Percentiles rank a stretch among this genome's conserved stretches.
phyloP scores from a whole-genome alignment of 2,797 vertebrate species.

The Leptoclinus maculatus region DNA sequence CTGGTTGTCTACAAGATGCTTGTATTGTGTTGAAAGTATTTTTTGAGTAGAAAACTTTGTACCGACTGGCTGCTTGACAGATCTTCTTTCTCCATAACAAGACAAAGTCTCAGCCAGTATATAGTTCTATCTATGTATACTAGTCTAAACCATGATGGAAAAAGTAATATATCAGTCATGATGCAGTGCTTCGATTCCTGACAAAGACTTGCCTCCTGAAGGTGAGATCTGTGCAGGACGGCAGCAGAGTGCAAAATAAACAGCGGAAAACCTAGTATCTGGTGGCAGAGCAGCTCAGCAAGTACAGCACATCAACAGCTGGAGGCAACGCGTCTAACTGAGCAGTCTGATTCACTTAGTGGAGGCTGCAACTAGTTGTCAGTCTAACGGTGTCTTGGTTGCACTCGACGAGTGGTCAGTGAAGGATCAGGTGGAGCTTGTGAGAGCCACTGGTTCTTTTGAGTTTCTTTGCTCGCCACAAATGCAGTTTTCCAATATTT shows the following conservation, averaged over 20 bases:
- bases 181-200: constrained; percentile 9
- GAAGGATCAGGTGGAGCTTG: constrained; percentile 11
- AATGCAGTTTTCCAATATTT: background rate
- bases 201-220: constrained; percentile 1
- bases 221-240: constrained; percentile 19
- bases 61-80: background rate
- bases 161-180: background rate
- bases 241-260: constrained; percentile 2
- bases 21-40: background rate
- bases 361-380: constrained; percentile 18
- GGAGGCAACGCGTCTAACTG: constrained; percentile 23
- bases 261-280: constrained; percentile 3
- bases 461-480: background rate
- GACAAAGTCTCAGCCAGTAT: background rate
- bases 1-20: background rate
- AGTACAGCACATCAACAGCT: constrained; percentile 19
- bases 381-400: constrained; percentile 4
- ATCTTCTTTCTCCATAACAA: background rate
- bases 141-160: constrained; percentile 13
- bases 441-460: background rate
- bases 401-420: constrained; percentile 9
- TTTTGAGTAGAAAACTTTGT: background rate
- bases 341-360: constrained; percentile 30
- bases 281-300: constrained; percentile 23
- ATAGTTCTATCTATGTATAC: background rate